A percentile compares a stretch with the other conserved stretches of the same genome.
These are phyloP conservation scores for Eurosta solidaginis DNA, from an alignment of 1,140 invertebrate species.

Conservation along the genomic window DNA sequence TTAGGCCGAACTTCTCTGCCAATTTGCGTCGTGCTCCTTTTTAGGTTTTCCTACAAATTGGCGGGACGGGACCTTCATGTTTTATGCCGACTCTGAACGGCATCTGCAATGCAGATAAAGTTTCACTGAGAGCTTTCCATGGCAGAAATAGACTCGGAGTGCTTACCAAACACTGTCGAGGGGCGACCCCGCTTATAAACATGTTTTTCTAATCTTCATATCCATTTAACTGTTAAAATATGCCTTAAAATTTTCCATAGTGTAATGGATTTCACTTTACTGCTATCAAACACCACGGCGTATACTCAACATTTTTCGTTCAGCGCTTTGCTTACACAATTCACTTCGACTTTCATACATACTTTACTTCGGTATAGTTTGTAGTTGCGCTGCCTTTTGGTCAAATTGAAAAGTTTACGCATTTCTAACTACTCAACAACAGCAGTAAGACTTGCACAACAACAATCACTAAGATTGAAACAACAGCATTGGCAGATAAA, in stretches of 20 bases:
- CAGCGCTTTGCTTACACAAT: not conserved
- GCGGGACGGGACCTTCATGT: no score
- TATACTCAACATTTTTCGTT: conserved; percentile 25
- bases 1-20: no score
- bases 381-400: conserved; percentile 24
- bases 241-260: not conserved
- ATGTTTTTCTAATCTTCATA: not conserved
- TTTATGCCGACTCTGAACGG: no score
- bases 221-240: not conserved
- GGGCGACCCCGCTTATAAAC: no score
- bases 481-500: not conserved
- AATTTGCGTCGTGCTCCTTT: no score
- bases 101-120: no score
- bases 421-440: conserved; percentile 4
- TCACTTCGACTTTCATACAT: no score
- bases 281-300: not conserved
- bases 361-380: not conserved
- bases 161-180: no score
- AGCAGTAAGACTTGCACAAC: not conserved
- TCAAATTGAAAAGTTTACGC: conserved; percentile 27
- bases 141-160: no score
- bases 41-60: no score
- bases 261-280: conserved; percentile 14
- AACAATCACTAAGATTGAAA: not conserved
- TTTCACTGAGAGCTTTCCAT: no score